These are phyloP conservation scores for Diadophis punctatus DNA, from an alignment of 2,113 vertebrate species.

Conservation along the genomic window DNA sequence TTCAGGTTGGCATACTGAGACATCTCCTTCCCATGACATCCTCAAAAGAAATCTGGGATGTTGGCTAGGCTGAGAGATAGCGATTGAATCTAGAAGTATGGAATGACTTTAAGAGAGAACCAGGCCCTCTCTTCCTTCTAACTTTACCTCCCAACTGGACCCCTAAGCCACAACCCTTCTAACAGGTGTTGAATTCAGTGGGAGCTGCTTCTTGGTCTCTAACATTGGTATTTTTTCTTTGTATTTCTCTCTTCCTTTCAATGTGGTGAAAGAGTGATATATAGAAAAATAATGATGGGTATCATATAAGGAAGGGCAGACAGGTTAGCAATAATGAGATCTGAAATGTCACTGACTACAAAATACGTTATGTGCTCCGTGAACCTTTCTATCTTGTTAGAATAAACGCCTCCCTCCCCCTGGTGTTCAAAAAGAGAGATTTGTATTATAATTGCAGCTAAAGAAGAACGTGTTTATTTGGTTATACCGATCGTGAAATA, in stretches of 20 bases:
- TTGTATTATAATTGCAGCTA: neutral
- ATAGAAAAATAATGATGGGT: neutral
- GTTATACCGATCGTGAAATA: neutral
- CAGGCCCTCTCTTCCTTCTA: neutral
- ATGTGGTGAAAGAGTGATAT: constrained; percentile 12
- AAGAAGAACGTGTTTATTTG: neutral
- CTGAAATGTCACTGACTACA: constrained; percentile 43
- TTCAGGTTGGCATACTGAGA: neutral
- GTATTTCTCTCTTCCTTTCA: constrained; percentile 28
- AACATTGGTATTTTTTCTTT: neutral
- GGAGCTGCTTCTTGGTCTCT: neutral
- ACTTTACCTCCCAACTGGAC: neutral
- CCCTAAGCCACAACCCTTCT: neutral
- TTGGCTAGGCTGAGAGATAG: neutral
- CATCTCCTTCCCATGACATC: neutral
- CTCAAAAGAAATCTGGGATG: neutral
- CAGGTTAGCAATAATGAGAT: constrained; percentile 41
- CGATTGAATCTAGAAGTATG: neutral
- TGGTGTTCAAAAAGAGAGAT: neutral
- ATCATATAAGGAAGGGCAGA: fast-evolving
- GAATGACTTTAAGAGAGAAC: neutral
- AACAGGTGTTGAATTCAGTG: neutral
- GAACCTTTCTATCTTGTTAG: constrained; percentile 28
- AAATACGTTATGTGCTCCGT: constrained; percentile 25
- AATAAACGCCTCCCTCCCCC: neutral